Conservation (phyloP, 2,888 invertebrate genomes). For the Drosophila acutilabella region DNA sequence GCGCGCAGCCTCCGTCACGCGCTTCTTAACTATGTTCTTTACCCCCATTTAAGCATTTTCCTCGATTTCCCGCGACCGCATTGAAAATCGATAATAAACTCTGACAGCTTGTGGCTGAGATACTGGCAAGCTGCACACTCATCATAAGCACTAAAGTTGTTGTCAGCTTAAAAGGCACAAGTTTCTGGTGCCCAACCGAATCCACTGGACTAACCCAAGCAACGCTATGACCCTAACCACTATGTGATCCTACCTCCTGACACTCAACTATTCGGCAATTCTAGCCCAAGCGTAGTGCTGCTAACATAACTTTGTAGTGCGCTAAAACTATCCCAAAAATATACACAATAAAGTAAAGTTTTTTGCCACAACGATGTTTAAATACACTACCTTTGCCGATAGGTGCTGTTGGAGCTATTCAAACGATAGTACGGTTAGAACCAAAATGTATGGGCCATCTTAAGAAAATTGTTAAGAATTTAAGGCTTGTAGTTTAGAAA, state of each 20-base stretch:
- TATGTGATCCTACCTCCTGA: background rate
- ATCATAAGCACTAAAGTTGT: conserved; percentile 44
- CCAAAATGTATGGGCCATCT: too few relatives aligned
- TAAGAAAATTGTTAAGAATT: too few relatives aligned
- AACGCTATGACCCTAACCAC: background rate
- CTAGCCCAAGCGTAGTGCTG: background rate
- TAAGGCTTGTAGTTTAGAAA: too few relatives aligned
- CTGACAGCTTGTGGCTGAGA: background rate
- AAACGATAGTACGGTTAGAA: too few relatives aligned
- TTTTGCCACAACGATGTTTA: too few relatives aligned
- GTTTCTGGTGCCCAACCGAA: background rate
- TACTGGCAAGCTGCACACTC: conserved; percentile 31
- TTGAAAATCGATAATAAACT: conserved; percentile 64
- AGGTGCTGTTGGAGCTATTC: too few relatives aligned
- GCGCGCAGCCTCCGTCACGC: conserved; percentile 8
- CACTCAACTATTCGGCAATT: background rate
- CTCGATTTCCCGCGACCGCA: conserved; percentile 31
- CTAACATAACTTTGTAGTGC: conserved; percentile 36
- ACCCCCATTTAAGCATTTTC: background rate
- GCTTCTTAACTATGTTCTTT: background rate
- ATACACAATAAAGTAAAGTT: too few relatives aligned
- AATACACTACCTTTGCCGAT: too few relatives aligned
- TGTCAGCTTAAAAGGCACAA: conserved; percentile 43
- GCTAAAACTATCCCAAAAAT: conserved; percentile 48
- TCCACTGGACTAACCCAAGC: too few relatives aligned